Evolutionary conservation across 2,113 vertebrate species (phyloP).

Genomic region (Chaenocephalus aceratus): DNA sequence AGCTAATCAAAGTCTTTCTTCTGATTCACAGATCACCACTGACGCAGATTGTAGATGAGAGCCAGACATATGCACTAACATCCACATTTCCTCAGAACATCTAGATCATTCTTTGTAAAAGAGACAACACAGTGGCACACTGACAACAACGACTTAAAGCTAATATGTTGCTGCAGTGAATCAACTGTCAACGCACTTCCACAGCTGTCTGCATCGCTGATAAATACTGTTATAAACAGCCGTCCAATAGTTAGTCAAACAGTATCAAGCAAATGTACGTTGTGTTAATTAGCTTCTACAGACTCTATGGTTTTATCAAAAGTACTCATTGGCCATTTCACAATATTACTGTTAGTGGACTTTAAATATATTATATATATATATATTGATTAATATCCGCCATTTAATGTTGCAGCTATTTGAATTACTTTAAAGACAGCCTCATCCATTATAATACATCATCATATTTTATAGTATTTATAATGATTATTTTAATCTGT

Average conservation of each 20-base stretch:
- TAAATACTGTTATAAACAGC: slow-evolving; percentile 12
- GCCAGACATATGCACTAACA: slow-evolving; percentile 11
- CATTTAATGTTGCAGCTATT: too few relatives aligned
- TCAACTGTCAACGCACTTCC: slow-evolving; percentile 9
- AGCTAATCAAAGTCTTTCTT: background rate
- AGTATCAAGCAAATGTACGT: background rate
- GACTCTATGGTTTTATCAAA: background rate
- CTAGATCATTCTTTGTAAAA: background rate
- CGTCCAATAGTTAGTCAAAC: too few relatives aligned
- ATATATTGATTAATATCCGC: too few relatives aligned
- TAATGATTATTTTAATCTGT: too few relatives aligned
- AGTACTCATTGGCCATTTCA: too few relatives aligned
- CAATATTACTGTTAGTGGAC: too few relatives aligned
- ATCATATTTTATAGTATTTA: too few relatives aligned
- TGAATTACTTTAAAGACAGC: too few relatives aligned
- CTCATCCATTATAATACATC: too few relatives aligned
- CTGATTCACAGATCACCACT: background rate
- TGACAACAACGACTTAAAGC: slow-evolving; percentile 18
- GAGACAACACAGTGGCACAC: background rate
- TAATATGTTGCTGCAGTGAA: slow-evolving; percentile 24
- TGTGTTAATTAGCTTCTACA: background rate
- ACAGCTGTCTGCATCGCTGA: slow-evolving; percentile 18
- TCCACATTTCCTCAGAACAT: slow-evolving; percentile 5
- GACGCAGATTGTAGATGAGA: slow-evolving; percentile 6
- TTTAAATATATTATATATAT: too few relatives aligned